Base-by-base conservation (phyloP, 2,888 invertebrate genomes). In the Caenorhabditis zanzibari region DNA sequence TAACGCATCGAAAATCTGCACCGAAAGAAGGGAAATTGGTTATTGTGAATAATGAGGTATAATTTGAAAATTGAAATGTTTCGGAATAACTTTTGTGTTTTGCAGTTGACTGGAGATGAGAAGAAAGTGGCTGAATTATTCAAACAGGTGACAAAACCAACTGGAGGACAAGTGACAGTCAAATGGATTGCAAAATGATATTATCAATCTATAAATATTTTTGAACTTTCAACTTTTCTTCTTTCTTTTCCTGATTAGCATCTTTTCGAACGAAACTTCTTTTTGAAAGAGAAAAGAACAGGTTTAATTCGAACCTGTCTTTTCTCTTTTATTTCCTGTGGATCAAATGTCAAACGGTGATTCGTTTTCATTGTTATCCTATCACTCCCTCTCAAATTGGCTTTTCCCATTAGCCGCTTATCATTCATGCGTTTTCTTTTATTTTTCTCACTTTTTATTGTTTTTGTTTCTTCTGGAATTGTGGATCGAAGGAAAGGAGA, bases 311-410 rank as follows among this genome's bases (percentile, higher is more conserved):
- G 47, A 77, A 77, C 77, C 69, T 63, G 77, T 77, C 71, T 58
- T 28, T 38, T 12, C 28, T 32, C 16, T 16, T 22, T 19, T 47
- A 7, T 12, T 22, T 38, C 19, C 14, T 26, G 16, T 77, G 71
- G 77, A 63, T 77, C 77, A 77, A 77, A 77, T 71, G 77, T 77
- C 77, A 77, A 69, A 71, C 61, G 69, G 63, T 77, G 71, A 69
- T 63, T 35, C 47, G 41, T 58, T 56, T 41, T 56, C 77, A 69
- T 77, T 77, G 69, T 71, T 71, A 71, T 71, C 76, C 54, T 71
- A 64, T 76, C 61, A 24, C 64, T 19, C n/a, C 4, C 38, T 44
- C 35, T 44, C 14, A 10, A 44, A 44, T 44, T 19, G 47, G 47
- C 47, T 52, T 35, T 44, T 58, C 22, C 28, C 72, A 64, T 64